Base-by-base conservation (phyloP, 1,140 invertebrate species). In the Papilio glaucus region DNA sequence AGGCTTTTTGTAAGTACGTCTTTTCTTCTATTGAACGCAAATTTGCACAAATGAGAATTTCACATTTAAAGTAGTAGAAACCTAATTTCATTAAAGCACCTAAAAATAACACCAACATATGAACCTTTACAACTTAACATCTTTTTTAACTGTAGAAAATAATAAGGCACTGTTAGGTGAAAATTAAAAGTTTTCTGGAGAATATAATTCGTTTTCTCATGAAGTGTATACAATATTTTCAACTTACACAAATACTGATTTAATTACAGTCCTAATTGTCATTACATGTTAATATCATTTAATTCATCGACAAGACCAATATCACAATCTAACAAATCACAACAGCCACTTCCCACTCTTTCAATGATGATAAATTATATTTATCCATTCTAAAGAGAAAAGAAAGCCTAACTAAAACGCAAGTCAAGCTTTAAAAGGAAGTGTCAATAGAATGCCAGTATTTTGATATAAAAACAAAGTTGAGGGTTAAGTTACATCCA, bases 251-350 rank as follows among this genome's bases (percentile, higher is more conserved):
- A 39, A 38, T 65, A 65, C 39, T 65, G 33, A 65, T 38, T 21
- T 38, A 62, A 62, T 15, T 39, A 65, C 18, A 41, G 62, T 65
- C 29, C 62, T 65, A 65, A 65, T 65, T 65, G 62, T 65, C 62
- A 65, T 65, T 21, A 41, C 33, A 9, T 12, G 37, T 65, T 65
- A 63, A 63, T 65, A 65, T 65, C 62, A 39, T 65, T 65, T 39
- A 65, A 65, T 41, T 65, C 61, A 62, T 38, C 29, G 62, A 65
- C 62, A 65, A 65, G 62, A 65, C 62, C 62, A 65, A 65, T 65
- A 65, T 65, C 62, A 65, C 62, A 65, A 65, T 65, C 62, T 38
- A 65, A 65, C 29, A 65, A 63, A 63, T 65, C 62, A 65, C 62
- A 65, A 65, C 62, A 38, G 37, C 37, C 9, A 65, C 18, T 39